Evolutionary conservation across 2,113 vertebrate species (phyloP), one percentile per base, ranked within the genome.

Genomic region (Psittacula cyanocephala): DNA sequence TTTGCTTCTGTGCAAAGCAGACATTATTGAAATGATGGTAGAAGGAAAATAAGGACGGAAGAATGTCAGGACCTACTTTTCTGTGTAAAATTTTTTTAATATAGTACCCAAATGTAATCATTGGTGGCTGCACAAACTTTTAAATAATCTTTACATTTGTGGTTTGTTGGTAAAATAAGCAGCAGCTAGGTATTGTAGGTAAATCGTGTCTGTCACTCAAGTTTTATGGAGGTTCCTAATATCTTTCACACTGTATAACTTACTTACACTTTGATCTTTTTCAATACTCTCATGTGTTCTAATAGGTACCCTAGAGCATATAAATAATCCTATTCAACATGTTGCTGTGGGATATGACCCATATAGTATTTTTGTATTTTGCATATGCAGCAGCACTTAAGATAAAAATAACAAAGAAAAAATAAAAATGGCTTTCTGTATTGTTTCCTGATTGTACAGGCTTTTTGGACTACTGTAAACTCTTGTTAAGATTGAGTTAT

Each of bases 1-100:
- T 95, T 96, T 83, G 68, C 86, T 92, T 82, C 89, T 86, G 46
- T 88, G 62, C 72, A 93, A 89, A 95, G 84, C 47, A 96, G 92
- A 67, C 37, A 10, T 68, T 79, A 62, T 59, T 95, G 92, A 83
- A 95, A 75, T 88, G 29, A 37, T 87, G 88, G 46, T 22, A 89
- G 72, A 41, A 9, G 79, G 47, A 88, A 94, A 93, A 76, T 80
- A 82, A 63, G 43, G 63, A 27, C 57, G 17, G 18, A 85, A 35
- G 41, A 50, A 83, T 74, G 37, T 81, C 46, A 81, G 88, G 77
- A 69, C 18, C 57, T 93, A 25, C 24, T 77, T 95, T 87, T 93
- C 22, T 95, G 0, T 50, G 41, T 70, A 27, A 19, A 60, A 87
- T 5, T 2, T 74, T 52, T 89, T 77, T 49, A 52, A 8, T 46